Percentiles rank a stretch among this genome's conserved stretches.
phyloP scores from a whole-genome alignment of 2,797 vertebrate genomes.

The Argentina silus region DNA sequence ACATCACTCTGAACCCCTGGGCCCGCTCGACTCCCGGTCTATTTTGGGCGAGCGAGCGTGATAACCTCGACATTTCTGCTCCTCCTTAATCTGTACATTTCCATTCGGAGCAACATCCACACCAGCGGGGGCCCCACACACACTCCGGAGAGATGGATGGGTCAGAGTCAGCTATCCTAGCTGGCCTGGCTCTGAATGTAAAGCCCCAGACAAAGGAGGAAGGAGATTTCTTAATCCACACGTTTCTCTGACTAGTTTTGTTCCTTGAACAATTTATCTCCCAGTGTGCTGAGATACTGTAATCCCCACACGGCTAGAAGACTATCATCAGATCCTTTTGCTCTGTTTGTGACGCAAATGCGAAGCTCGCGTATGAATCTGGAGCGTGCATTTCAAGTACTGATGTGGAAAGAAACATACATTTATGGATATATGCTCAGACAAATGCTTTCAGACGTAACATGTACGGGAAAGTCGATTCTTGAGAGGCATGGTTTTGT shows the following conservation, averaged over 20 bases:
- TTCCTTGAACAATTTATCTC: not conserved
- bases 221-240: not conserved
- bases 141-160: slow-evolving; percentile 34
- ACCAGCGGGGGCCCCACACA: slow-evolving; percentile 38
- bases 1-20: slow-evolving; percentile 57
- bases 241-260: not conserved
- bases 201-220: not conserved
- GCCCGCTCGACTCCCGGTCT: slow-evolving; percentile 68
- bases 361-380: not conserved
- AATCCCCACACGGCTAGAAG: not conserved
- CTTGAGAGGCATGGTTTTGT: slow-evolving; percentile 11
- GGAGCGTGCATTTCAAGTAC: slow-evolving; percentile 7
- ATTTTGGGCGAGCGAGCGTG: slow-evolving; percentile 78
- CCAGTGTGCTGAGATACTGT: not conserved
- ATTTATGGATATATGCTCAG: slow-evolving; percentile 17
- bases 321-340: not conserved
- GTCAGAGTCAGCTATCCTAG: slow-evolving; percentile 19
- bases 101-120: slow-evolving; percentile 62
- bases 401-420: slow-evolving; percentile 24
- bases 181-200: slow-evolving; percentile 14
- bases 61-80: slow-evolving; percentile 81
- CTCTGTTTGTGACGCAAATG: not conserved
- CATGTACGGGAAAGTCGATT: not conserved
- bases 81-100: slow-evolving; percentile 73
- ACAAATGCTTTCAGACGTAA: slow-evolving; percentile 34